Conservation (phyloP, 2,888 invertebrate genomes). For the Pelosia muscerda region DNA sequence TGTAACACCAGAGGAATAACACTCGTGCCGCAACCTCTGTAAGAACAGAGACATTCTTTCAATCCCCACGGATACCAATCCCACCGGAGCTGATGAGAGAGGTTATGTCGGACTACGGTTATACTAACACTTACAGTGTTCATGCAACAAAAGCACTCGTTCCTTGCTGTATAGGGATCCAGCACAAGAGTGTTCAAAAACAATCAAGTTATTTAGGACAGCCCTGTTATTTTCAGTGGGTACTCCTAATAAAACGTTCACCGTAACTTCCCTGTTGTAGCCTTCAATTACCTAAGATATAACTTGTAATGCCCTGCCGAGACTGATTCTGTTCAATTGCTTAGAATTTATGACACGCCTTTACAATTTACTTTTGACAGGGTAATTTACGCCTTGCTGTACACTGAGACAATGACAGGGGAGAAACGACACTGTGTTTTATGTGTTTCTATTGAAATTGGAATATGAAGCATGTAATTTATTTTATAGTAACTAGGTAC, state of each 20-base stretch:
- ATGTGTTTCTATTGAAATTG: neutral
- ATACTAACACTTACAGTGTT: no score
- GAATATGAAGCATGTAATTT: neutral
- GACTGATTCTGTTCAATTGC: slow-evolving; percentile 32
- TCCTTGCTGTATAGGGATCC: no score
- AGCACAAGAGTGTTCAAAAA: no score
- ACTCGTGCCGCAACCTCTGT: no score
- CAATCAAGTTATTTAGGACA: slow-evolving; percentile 8
- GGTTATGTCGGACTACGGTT: no score
- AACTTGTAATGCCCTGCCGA: slow-evolving; percentile 28
- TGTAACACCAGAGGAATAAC: no score
- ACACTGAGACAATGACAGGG: neutral
- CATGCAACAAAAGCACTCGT: no score
- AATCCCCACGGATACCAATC: no score
- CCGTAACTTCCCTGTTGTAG: slow-evolving; percentile 23
- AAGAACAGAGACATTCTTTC: no score
- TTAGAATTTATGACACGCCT: slow-evolving; percentile 45
- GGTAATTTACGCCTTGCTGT: slow-evolving; percentile 2
- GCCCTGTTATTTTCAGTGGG: slow-evolving; percentile 23
- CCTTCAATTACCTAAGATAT: slow-evolving; percentile 35
- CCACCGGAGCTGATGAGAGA: no score
- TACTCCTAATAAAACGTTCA: slow-evolving; percentile 48
- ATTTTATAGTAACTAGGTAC: no score
- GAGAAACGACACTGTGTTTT: neutral
- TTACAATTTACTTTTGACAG: slow-evolving; percentile 20